phyloP scores from a whole-genome alignment of 2,797 vertebrate genomes.

The Sternotherus odoratus region DNA sequence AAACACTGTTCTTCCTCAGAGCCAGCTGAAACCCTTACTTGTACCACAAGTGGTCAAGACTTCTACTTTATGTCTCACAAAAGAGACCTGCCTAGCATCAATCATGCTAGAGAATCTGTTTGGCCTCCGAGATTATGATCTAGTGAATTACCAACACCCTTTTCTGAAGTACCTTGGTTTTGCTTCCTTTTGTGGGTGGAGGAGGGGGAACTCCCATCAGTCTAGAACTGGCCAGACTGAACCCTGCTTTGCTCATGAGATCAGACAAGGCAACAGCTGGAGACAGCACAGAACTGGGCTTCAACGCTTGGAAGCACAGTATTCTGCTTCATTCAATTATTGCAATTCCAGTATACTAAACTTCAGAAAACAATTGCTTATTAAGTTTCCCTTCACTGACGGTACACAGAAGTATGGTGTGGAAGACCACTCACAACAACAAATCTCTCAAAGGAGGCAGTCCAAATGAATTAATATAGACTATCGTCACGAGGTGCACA shows the following conservation, averaged over 20 bases:
- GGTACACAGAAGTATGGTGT: fast-evolving
- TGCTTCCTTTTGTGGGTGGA: background rate
- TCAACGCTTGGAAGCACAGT: background rate
- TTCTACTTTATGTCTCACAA: background rate
- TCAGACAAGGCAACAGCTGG: background rate
- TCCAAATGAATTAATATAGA: background rate
- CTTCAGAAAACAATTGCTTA: background rate
- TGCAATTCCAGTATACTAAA: background rate
- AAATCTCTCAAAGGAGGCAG: background rate
- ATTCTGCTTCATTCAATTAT: background rate
- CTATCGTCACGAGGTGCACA: background rate
- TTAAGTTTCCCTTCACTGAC: background rate
- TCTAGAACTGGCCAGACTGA: background rate
- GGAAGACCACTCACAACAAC: background rate
- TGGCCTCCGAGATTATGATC: background rate
- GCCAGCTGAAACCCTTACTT: background rate
- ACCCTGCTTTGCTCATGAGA: background rate
- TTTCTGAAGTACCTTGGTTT: background rate
- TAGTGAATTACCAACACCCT: background rate
- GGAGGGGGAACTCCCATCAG: background rate
- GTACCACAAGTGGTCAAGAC: background rate
- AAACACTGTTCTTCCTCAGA: background rate
- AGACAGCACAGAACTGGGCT: background rate
- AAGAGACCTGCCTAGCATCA: background rate
- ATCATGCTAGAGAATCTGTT: background rate